Evolutionary conservation across 2,113 vertebrate species (phyloP), one percentile per base, ranked within the genome.

Genomic region (Mustelus asterias): DNA sequence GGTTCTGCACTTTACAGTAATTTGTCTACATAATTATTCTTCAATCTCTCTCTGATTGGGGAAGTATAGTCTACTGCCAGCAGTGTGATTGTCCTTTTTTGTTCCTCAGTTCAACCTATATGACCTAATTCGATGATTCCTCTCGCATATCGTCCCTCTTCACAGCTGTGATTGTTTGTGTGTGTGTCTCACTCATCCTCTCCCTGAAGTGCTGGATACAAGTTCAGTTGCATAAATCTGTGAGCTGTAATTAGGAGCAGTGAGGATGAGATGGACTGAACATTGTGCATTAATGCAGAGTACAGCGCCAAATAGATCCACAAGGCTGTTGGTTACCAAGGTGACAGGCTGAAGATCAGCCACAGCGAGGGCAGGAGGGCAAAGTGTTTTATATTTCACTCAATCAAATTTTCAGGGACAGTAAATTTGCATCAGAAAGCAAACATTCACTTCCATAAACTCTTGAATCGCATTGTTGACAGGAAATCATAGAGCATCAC

Each of bases 271-370:
- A 92, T 16, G 89, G 60, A 65, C 89, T 92, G 63, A 92, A 92
- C 33, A 92, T 37, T 92, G n/a, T 83, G 78, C 78, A 83, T 83
- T 83, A 83, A 41, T 83, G 89, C 33, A 90, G 89, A 65, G 89
- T 65, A 92, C 89, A 65, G 60, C 33, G 63, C 60, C 60, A 37
- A 60, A 33, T 90, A 58, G 54, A 60, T 90, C 88, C 88, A 90
- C 14, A 5, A 90, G 29, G 88, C 88, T 41, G 16, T 65, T 92
- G 60, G 89, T 92, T 92, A 92, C 89, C 89, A 92, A 37, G 89
- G 89, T n/a, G 29, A 92, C 89, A n/a, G 60, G 89, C 60, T 90
- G 88, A 60, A 60, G 26, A 65, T 33, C 33, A 92, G 29, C n/a
- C 13, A 65, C 14, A 58, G 26, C 16, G 29, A 18, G 33, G 14